These are phyloP conservation scores for Dinothrombium tinctorium DNA, from an alignment of 1,140 invertebrate species.

Conservation along the genomic window DNA sequence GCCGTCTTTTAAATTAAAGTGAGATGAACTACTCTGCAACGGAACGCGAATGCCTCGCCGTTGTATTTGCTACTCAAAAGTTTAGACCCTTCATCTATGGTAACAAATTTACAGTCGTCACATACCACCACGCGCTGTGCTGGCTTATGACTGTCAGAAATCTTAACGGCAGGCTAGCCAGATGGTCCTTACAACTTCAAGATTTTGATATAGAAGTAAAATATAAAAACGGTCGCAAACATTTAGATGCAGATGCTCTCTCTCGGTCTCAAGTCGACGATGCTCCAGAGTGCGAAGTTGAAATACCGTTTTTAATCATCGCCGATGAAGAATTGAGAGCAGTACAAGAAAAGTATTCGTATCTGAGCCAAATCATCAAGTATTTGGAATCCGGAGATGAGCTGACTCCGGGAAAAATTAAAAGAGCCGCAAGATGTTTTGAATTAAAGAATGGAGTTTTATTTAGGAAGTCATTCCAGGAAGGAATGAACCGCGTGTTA, in stretches of 20 bases:
- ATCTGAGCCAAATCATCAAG: too few species aligned
- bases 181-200: conserved; percentile 14
- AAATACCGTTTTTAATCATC: too few species aligned
- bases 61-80: background rate
- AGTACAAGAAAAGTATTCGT: too few species aligned
- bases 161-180: conserved; percentile 6
- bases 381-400: too few species aligned
- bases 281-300: too few species aligned
- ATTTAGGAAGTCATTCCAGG: too few species aligned
- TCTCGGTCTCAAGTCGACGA: too few species aligned
- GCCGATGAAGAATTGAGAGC: too few species aligned
- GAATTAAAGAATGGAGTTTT: too few species aligned
- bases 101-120: conserved; percentile 20
- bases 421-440: too few species aligned
- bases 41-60: conserved; percentile 25
- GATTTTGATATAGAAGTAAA: conserved; percentile 12
- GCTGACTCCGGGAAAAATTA: too few species aligned
- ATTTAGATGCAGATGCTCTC: conserved; percentile 2
- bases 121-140: background rate
- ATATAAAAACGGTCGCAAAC: conserved; percentile 4
- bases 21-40: background rate
- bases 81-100: conserved; percentile 16
- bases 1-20: background rate
- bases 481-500: too few species aligned
- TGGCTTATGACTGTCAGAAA: background rate